Conservation (phyloP, 2,113 vertebrate genomes). For the Sander lucioperca region DNA sequence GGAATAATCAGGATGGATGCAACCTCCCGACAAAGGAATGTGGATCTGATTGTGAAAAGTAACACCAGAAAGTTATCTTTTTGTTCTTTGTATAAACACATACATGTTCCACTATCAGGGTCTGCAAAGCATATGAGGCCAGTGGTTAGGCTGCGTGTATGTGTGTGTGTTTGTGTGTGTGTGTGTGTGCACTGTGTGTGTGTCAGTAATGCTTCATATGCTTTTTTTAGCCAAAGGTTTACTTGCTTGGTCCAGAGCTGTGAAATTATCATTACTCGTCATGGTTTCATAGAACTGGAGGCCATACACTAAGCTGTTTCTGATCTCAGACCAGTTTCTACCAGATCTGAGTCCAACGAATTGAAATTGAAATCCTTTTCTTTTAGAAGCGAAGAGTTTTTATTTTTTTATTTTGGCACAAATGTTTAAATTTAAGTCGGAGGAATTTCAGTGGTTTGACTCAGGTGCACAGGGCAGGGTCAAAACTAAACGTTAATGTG, state of each 20-base stretch:
- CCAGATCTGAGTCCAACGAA: constrained; percentile 45
- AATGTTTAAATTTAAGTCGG: background rate
- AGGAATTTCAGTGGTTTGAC: constrained; percentile 54
- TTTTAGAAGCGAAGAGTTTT: no score
- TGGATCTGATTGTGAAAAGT: constrained; percentile 42
- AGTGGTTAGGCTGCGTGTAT: constrained; percentile 40
- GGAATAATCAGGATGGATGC: constrained; percentile 23
- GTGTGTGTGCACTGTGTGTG: background rate
- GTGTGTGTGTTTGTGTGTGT: constrained; percentile 24
- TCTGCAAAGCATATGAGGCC: constrained; percentile 65
- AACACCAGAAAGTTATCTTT: constrained; percentile 6
- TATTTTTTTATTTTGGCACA: background rate
- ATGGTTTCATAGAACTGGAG: constrained; percentile 48
- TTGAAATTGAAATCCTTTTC: constrained; percentile 28
- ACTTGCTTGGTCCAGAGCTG: constrained; percentile 56
- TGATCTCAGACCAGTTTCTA: constrained; percentile 62
- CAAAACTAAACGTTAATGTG: constrained; percentile 61
- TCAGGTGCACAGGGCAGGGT: constrained; percentile 72
- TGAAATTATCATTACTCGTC: constrained; percentile 48
- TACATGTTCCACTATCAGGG: constrained; percentile 71
- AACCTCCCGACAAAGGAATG: constrained; percentile 55
- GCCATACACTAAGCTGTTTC: constrained; percentile 50
- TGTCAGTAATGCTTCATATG: constrained; percentile 53
- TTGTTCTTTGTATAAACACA: constrained; percentile 45
- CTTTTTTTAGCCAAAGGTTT: constrained; percentile 58